These are phyloP conservation scores for Aphelenchoides avenae DNA, from an alignment of 1,140 invertebrate species.

Conservation along the genomic window DNA sequence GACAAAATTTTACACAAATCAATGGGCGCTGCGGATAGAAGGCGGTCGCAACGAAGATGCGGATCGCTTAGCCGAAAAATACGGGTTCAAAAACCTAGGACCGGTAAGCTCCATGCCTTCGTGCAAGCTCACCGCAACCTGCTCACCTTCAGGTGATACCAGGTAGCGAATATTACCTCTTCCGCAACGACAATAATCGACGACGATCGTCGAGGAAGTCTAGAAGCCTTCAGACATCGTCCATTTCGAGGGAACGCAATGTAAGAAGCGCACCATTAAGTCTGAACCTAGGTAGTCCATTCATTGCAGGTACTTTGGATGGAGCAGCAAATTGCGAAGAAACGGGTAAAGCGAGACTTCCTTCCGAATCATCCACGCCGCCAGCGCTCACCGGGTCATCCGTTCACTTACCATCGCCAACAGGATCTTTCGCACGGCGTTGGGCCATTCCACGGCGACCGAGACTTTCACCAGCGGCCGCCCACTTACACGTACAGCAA, in stretches of 20 bases:
- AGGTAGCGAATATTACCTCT: conserved; percentile 33
- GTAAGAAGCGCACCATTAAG: conserved; percentile 20
- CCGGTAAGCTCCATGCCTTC: conserved; percentile 41
- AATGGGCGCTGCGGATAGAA: conserved; percentile 53
- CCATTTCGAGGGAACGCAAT: conserved; percentile 26
- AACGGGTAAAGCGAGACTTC: conserved; percentile 78
- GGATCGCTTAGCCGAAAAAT: conserved; percentile 52
- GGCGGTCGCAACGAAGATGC: conserved; percentile 46
- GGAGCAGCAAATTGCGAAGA: conserved; percentile 84
- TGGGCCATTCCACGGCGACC: not conserved
- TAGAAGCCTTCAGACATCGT: conserved; percentile 20
- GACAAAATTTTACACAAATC: conserved; percentile 50
- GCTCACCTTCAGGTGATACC: conserved; percentile 15
- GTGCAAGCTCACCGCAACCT: conserved; percentile 21
- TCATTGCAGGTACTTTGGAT: conserved; percentile 76
- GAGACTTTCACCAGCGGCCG: conserved; percentile 1
- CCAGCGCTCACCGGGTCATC: conserved; percentile 6
- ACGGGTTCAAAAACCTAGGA: conserved; percentile 55
- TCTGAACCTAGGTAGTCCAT: not conserved
- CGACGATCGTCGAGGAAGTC: conserved; percentile 25
- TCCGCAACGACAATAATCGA: conserved; percentile 19
- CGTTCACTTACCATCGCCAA: conserved; percentile 2
- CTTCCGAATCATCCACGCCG: conserved; percentile 11
- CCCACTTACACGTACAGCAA: conserved; percentile 7
- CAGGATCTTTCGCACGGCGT: conserved; percentile 3